Evolutionary conservation across 2,113 vertebrate genomes (phyloP).

Genomic region (Natator depressus): DNA sequence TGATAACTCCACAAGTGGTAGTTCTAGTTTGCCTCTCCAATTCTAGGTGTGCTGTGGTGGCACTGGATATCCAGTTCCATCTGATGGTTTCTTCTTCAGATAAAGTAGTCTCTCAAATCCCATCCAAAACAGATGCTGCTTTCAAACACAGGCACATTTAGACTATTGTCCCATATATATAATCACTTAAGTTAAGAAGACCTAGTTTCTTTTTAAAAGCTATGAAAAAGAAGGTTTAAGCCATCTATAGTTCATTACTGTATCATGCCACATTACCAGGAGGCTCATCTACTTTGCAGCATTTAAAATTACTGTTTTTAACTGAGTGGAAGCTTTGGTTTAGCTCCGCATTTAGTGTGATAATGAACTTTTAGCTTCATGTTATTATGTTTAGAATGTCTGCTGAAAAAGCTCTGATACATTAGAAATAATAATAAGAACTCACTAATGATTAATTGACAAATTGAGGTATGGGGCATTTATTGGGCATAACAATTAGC

Average conservation of each 20-base stretch:
- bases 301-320: constrained; percentile 40
- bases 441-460: neutral
- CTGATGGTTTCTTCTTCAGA: constrained; percentile 22
- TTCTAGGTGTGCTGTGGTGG: neutral
- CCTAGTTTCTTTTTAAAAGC: neutral
- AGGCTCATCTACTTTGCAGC: neutral
- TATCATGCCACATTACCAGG: constrained; percentile 1
- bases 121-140: constrained; percentile 7
- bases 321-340: neutral
- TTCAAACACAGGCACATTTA: neutral
- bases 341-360: neutral
- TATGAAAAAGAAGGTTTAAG: neutral
- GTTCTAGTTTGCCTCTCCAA: neutral
- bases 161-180: neutral
- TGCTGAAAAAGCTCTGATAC: neutral
- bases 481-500: neutral
- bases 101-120: constrained; percentile 11
- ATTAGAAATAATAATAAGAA: neutral
- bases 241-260: constrained; percentile 30
- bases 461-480: neutral
- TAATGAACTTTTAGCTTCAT: neutral
- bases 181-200: constrained; percentile 12
- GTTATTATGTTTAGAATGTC: constrained; percentile 5
- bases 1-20: neutral
- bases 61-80: neutral